These are phyloP conservation scores for Philaenus spumarius DNA, from an alignment of 1,140 invertebrate genomes.

Conservation along the genomic window DNA sequence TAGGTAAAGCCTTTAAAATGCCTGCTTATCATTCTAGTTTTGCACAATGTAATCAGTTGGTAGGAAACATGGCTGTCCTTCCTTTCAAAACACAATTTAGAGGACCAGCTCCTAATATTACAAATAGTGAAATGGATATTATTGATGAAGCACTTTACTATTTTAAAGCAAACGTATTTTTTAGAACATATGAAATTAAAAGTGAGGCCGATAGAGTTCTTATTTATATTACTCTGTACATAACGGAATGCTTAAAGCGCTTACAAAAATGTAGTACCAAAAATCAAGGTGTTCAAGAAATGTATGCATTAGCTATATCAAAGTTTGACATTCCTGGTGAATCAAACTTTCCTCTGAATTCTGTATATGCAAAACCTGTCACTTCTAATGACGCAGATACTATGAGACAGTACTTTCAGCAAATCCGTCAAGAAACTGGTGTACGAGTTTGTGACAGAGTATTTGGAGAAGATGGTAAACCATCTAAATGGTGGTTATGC, in stretches of 20 bases:
- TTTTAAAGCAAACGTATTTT: slow-evolving; percentile 99
- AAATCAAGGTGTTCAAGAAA: slow-evolving; percentile 86
- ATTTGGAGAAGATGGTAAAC: slow-evolving; percentile 86
- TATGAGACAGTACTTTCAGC: slow-evolving; percentile 89
- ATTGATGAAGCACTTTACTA: slow-evolving; percentile 96
- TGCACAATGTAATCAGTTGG: slow-evolving; percentile 54
- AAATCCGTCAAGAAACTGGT: slow-evolving; percentile 93
- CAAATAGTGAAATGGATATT: slow-evolving; percentile 74
- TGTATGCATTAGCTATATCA: slow-evolving; percentile 91
- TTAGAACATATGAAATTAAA: slow-evolving; percentile 98
- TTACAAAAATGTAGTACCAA: slow-evolving; percentile 87
- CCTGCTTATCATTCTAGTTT: slow-evolving; percentile 90
- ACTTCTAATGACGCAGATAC: slow-evolving; percentile 68
- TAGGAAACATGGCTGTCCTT: slow-evolving; percentile 92
- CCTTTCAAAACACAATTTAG: slow-evolving; percentile 79
- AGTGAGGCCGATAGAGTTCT: slow-evolving; percentile 91
- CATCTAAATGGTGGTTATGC: slow-evolving; percentile 99
- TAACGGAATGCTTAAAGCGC: slow-evolving; percentile 95
- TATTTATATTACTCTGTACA: slow-evolving; percentile 98
- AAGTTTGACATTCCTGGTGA: slow-evolving; percentile 98
- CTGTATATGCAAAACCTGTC: slow-evolving; percentile 89
- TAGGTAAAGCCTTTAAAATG: too few relatives aligned
- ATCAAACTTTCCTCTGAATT: slow-evolving; percentile 91
- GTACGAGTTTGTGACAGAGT: slow-evolving; percentile 85
- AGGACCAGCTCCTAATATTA: slow-evolving; percentile 73